Percentiles rank a stretch among this genome's conserved stretches.
Evolutionary conservation across 2,113 vertebrate species (phyloP).

Genomic region (Rutilus rutilus): DNA sequence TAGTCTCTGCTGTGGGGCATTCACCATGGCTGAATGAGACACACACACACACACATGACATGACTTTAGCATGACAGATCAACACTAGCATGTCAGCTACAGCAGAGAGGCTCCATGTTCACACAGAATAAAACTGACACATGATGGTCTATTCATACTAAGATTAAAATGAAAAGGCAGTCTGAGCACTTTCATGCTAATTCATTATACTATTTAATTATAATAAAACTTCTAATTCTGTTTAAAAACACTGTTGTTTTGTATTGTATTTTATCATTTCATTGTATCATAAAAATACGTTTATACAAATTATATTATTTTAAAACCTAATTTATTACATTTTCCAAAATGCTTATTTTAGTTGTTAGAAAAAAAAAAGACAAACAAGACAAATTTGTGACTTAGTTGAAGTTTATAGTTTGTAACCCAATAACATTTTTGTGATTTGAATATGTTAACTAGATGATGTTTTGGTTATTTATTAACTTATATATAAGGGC

Average conservation of each 20-base stretch:
- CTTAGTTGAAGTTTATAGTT: not conserved
- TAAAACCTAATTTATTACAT: not conserved
- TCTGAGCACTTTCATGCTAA: not conserved
- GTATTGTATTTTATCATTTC: not conserved
- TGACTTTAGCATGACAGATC: not conserved
- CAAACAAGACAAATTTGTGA: not conserved
- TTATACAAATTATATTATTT: not conserved
- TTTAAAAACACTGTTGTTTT: no score
- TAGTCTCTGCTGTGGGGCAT: constrained; percentile 88
- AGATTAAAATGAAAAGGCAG: not conserved
- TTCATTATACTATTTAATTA: not conserved
- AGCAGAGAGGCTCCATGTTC: not conserved
- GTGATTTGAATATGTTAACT: not conserved
- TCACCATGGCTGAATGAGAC: constrained; percentile 85
- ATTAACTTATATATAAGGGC: no score
- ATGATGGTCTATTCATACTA: not conserved
- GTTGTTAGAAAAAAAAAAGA: not conserved
- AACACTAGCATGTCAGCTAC: not conserved
- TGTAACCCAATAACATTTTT: not conserved
- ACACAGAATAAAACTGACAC: not conserved
- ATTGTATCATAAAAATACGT: not conserved
- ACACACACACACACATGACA: constrained; percentile 10
- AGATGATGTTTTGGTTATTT: not conserved
- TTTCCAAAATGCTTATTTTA: not conserved
- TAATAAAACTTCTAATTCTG: not conserved